phyloP scores from a whole-genome alignment of 1,140 invertebrate species.

The Ostrea edulis region DNA sequence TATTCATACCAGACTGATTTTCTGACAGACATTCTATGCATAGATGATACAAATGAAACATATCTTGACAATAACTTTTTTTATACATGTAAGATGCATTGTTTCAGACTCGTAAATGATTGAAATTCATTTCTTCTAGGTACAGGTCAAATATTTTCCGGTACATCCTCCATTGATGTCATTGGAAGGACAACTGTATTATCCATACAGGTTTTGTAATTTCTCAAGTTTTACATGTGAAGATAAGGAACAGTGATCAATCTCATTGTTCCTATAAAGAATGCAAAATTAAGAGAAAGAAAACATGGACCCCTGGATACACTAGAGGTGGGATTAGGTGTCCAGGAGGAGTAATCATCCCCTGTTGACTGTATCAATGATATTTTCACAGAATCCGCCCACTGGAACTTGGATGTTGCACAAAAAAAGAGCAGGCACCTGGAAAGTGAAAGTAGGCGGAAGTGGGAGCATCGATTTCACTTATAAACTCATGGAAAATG shows the following conservation, averaged over 20 bases:
- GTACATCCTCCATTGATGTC: background rate
- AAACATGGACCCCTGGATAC: no score
- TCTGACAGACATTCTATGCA: no score
- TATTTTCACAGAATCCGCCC: background rate
- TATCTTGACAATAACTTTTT: no score
- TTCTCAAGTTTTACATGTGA: background rate
- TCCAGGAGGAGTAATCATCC: no score
- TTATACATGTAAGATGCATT: no score
- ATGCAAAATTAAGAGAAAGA: no score
- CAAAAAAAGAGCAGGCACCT: background rate
- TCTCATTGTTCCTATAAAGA: background rate
- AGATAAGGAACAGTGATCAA: background rate
- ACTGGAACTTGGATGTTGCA: background rate
- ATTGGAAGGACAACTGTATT: constrained; percentile 11
- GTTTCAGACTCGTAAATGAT: no score
- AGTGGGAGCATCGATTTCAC: constrained; percentile 30
- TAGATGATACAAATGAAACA: no score
- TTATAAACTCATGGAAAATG: constrained; percentile 24
- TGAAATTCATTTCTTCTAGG: constrained; percentile 12
- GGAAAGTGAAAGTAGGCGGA: constrained; percentile 24
- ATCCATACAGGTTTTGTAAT: background rate
- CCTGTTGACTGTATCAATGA: no score
- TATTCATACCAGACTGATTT: no score
- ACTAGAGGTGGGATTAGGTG: no score
- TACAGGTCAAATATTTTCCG: background rate